Percentiles rank a stretch among this genome's conserved stretches.
phyloP scores from a whole-genome alignment of 2,888 invertebrate genomes.

The Yponomeuta sedellus region DNA sequence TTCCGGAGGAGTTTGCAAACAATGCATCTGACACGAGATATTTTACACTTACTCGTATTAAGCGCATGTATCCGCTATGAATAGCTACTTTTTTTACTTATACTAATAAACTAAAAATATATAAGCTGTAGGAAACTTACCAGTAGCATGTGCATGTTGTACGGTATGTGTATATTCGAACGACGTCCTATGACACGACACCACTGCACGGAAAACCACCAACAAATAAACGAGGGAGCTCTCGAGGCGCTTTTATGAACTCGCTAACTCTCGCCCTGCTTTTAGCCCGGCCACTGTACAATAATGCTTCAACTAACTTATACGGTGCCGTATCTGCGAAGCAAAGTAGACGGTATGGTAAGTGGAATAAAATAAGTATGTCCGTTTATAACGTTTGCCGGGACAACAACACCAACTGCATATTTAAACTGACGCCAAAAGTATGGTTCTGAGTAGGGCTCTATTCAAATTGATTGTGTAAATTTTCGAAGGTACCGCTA shows the following conservation, averaged over 20 bases:
- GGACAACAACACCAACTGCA: constrained; percentile 26
- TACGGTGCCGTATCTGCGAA: constrained; percentile 26
- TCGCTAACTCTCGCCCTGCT: constrained; percentile 72
- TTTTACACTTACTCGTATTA: too few relatives aligned
- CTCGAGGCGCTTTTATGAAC: constrained; percentile 71
- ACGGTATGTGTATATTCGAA: background rate
- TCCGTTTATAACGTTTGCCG: background rate
- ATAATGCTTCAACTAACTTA: constrained; percentile 64
- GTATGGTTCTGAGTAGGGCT: constrained; percentile 25
- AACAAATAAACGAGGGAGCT: constrained; percentile 72
- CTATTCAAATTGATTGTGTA: constrained; percentile 53
- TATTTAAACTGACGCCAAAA: background rate
- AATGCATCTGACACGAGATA: too few relatives aligned
- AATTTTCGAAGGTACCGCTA: constrained; percentile 57
- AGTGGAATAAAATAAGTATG: background rate
- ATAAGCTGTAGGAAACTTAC: constrained; percentile 42
- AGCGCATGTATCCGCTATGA: background rate
- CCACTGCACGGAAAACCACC: constrained; percentile 61
- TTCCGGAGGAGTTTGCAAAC: too few relatives aligned
- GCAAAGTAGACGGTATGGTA: background rate
- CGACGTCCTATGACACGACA: constrained; percentile 48
- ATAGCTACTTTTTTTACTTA: background rate
- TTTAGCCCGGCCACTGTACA: constrained; percentile 65
- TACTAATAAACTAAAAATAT: too few relatives aligned
- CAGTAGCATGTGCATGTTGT: constrained; percentile 68